phyloP scores from a whole-genome alignment of 2,888 invertebrate species.

The Apodemia hepburni region DNA sequence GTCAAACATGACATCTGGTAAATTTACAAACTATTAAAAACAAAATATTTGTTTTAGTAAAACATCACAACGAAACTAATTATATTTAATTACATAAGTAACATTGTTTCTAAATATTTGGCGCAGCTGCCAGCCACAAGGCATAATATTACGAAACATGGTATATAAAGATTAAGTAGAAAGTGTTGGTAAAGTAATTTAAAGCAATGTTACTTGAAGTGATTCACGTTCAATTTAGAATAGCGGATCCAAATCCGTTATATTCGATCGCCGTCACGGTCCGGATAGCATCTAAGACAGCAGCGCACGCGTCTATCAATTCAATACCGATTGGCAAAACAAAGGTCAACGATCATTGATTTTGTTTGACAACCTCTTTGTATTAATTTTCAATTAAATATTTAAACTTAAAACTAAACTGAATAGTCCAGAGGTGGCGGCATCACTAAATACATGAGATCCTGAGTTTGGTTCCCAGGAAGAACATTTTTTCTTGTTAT shows the following conservation, averaged over 20 bases:
- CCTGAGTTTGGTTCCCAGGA: too few relatives aligned
- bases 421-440: too few relatives aligned
- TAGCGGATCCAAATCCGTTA: slow-evolving; percentile 40
- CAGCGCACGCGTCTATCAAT: slow-evolving; percentile 54
- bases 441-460: too few relatives aligned
- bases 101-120: neutral
- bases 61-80: neutral
- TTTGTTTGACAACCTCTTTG: slow-evolving; percentile 21
- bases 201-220: neutral
- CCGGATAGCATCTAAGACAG: slow-evolving; percentile 40
- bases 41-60: neutral
- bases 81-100: neutral
- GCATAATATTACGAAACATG: slow-evolving; percentile 2
- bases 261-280: slow-evolving; percentile 43
- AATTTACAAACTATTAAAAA: neutral
- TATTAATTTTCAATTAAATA: too few relatives aligned
- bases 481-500: too few relatives aligned
- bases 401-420: too few relatives aligned
- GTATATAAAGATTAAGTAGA: slow-evolving; percentile 7
- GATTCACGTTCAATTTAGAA: slow-evolving; percentile 9
- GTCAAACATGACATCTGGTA: too few relatives aligned
- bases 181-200: neutral
- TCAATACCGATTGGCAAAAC: slow-evolving; percentile 33
- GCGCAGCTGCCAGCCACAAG: neutral
- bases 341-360: slow-evolving; percentile 35